Base-by-base conservation (phyloP, 1,140 invertebrate species). In the Saccostrea glomerata region DNA sequence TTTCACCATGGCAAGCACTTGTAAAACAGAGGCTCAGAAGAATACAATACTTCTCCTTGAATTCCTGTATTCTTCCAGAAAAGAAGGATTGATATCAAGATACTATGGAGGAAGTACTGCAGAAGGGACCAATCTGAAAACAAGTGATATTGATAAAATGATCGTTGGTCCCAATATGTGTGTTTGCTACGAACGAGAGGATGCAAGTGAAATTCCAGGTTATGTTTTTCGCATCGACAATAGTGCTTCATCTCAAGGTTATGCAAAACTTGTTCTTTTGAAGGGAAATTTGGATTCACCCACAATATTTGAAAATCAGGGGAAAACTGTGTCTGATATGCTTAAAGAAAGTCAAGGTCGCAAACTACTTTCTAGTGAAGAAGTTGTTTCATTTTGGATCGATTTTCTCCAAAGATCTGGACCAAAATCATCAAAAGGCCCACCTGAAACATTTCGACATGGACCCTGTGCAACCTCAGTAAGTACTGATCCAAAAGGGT, bases 121-220 rank as follows among this genome's bases (percentile, higher is more conserved):
- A 23, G 86, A 87, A 40, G 86, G 86, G 20, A 87, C 86, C 15
- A 63, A 58, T n/a, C 0, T 87, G 23, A 36, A 23, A 20, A 56
- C 77, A 25, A 87, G 86, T 63, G 86, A 87, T 83, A 47, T 83
- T n/a, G 77, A 87, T n/a, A 87, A 87, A 54, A 87, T 87, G 86
- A 83, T 87, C 15, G 86, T 83, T 30, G 15, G 17, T 11, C 20
- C 55, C 15, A 83, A 83, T 47, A 87, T 87, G 17, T 58, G 54
- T 20, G 86, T 40, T 11, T 87, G 86, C 23, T 23, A 3, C 17
- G 36, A 83, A 4, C 36, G 5, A 83, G 77, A 11, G 9, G 23
- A 60, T 17, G 77, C 55, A 20, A 17, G 40, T 11, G 30, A 87
- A 0, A 58, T 83, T 9, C n/a, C 58, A 11, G 73, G 77, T 15